Evolutionary conservation across 2,113 vertebrate species (phyloP).

Genomic region (Oncorhynchus gorbuscha): DNA sequence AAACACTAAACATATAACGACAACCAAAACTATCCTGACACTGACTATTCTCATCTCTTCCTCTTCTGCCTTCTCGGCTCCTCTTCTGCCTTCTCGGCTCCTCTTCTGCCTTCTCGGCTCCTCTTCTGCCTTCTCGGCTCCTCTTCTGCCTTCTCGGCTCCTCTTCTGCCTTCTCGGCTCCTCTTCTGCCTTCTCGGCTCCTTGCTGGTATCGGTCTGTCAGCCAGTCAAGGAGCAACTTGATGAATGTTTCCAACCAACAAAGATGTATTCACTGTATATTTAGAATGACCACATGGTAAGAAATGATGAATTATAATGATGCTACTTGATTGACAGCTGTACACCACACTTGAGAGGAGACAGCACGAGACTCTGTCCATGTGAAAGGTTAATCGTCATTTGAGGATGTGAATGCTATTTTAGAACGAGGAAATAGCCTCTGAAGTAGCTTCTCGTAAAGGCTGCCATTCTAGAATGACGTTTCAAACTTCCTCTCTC

Average conservation of each 20-base stretch:
- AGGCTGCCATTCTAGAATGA: conserved; percentile 23
- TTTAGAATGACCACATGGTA: conserved; percentile 28
- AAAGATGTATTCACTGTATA: conserved; percentile 5
- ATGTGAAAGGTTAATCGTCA: not conserved
- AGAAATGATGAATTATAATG: conserved; percentile 27
- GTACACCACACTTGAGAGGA: not conserved
- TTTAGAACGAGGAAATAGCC: not conserved
- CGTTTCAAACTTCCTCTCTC: not conserved
- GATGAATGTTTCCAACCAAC: conserved; percentile 52
- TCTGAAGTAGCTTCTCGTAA: conserved; percentile 25
- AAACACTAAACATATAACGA: conserved; percentile 52
- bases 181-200: conserved; percentile 53
- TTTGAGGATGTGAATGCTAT: not conserved
- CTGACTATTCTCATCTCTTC: not conserved
- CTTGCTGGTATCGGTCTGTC: conserved; percentile 16
- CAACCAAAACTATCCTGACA: conserved; percentile 29
- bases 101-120: conserved; percentile 52
- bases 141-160: conserved; percentile 52
- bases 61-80: conserved; percentile 53
- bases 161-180: conserved; percentile 48
- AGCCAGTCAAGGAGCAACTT: conserved; percentile 34
- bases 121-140: conserved; percentile 52
- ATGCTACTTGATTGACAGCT: conserved; percentile 1
- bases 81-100: conserved; percentile 52
- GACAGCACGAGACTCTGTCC: not conserved